Percentiles rank a stretch among this genome's conserved stretches.
Evolutionary conservation across 2,113 vertebrate genomes (phyloP).

Genomic region (Chiloscyllium plagiosum): DNA sequence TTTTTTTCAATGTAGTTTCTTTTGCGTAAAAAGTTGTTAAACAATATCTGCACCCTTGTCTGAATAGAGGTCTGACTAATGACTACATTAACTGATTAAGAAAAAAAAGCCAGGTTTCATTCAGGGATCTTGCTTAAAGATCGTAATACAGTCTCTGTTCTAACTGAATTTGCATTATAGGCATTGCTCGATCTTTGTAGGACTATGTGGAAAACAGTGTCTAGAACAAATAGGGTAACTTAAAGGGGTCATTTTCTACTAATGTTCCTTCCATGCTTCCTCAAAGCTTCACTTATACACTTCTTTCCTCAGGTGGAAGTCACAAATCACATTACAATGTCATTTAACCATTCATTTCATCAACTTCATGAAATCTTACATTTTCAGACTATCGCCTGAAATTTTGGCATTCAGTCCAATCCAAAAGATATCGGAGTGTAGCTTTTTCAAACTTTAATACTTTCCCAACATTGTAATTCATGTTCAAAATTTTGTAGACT

Average conservation of each 20-base stretch:
- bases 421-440: not conserved
- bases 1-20: too few relatives aligned
- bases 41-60: too few relatives aligned
- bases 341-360: not conserved
- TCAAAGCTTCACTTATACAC: not conserved
- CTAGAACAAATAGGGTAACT: not conserved
- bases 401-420: not conserved
- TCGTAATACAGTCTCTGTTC: not conserved
- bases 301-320: not conserved
- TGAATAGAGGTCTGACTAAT: too few relatives aligned
- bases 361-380: not conserved
- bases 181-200: not conserved
- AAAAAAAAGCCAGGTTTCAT: too few relatives aligned
- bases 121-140: too few relatives aligned
- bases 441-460: not conserved
- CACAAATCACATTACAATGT: not conserved
- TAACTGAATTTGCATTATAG: not conserved
- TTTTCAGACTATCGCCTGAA: too few relatives aligned
- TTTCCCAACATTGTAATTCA: not conserved
- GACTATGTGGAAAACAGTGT: not conserved
- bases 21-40: too few relatives aligned
- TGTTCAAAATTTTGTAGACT: not conserved
- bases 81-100: too few relatives aligned
- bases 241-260: not conserved
- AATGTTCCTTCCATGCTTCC: not conserved